These are phyloP conservation scores for Trachymyrmex cornetzi DNA, from an alignment of 1,140 invertebrate genomes.

Conservation along the genomic window DNA sequence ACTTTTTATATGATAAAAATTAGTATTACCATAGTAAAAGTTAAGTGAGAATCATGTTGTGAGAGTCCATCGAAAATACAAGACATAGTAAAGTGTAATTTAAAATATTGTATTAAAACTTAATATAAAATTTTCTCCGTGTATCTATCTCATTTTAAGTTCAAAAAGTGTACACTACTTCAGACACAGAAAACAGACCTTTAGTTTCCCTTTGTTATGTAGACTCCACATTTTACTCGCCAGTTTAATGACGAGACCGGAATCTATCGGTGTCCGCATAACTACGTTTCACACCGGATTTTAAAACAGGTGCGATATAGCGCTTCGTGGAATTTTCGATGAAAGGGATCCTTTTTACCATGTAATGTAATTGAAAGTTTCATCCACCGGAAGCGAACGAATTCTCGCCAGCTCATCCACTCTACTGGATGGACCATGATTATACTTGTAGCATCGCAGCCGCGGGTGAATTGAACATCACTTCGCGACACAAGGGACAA, in stretches of 20 bases:
- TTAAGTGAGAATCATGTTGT: no score
- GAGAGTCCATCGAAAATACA: no score
- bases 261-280: neutral
- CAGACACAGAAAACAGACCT: no score
- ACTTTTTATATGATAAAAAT: no score
- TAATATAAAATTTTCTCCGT: no score
- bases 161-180: no score
- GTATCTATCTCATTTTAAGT: no score
- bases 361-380: conserved; percentile 49
- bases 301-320: conserved; percentile 4
- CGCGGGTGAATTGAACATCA: conserved; percentile 27
- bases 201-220: neutral
- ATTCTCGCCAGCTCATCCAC: neutral
- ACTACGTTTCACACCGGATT: neutral
- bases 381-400: neutral
- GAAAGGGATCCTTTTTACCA: neutral
- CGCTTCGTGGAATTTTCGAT: neutral
- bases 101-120: no score
- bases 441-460: neutral
- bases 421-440: conserved; percentile 31
- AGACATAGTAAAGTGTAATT: no score
- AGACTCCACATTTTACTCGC: neutral
- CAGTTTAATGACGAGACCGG: neutral
- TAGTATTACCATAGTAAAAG: no score
- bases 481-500: conserved; percentile 44